A percentile compares a stretch with the other conserved stretches of the same genome.
Evolutionary conservation across 2,113 vertebrate species (phyloP).

Genomic region (Zapus hudsonius): DNA sequence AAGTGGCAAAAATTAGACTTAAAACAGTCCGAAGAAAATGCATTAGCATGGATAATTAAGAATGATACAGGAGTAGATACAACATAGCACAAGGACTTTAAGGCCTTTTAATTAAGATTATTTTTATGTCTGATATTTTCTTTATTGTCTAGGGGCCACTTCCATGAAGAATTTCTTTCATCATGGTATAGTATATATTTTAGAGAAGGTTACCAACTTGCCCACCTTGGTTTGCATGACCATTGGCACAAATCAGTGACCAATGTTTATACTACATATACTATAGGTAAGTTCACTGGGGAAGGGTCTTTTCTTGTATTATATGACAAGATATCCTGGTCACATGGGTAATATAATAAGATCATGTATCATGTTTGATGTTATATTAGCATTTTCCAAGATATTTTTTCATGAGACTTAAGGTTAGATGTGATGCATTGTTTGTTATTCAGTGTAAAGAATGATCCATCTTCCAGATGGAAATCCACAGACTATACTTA

Average conservation of each 20-base stretch:
- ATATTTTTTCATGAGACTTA: slow-evolving; percentile 43
- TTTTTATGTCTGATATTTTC: background rate
- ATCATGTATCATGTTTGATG: no score
- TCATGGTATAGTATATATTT: background rate
- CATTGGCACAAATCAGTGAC: no score
- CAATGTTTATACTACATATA: no score
- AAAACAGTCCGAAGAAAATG: background rate
- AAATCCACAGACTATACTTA: no score
- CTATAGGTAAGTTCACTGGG: no score
- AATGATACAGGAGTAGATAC: background rate
- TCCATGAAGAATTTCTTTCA: background rate
- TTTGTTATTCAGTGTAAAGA: background rate
- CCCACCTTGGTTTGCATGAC: background rate
- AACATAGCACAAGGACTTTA: background rate
- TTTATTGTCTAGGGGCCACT: background rate
- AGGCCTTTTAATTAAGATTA: background rate
- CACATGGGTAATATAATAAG: no score
- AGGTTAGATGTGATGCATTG: background rate
- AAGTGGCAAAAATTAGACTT: background rate
- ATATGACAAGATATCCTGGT: no score
- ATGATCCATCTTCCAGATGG: no score
- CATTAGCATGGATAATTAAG: background rate
- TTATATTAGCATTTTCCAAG: background rate
- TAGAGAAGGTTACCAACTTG: background rate
- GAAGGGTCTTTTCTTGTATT: no score